phyloP scores from a whole-genome alignment of 2,797 vertebrate genomes.

The Choloepus didactylus region DNA sequence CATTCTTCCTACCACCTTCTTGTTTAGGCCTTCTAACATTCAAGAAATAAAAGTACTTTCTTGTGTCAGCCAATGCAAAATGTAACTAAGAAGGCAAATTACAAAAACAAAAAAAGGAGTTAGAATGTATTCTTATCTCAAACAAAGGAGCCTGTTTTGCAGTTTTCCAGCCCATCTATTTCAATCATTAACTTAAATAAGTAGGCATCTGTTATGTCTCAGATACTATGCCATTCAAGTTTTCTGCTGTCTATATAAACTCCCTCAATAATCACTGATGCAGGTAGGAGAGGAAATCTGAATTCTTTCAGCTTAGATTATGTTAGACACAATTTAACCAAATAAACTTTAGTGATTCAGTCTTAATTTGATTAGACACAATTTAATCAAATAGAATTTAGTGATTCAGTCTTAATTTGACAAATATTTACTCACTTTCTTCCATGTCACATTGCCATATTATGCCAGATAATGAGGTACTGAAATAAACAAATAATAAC shows the following conservation, averaged over 20 bases:
- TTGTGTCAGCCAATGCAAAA: neutral
- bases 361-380: neutral
- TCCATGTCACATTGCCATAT: neutral
- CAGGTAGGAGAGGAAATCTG: neutral
- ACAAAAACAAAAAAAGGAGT: neutral
- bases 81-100: neutral
- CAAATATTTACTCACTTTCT: neutral
- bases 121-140: neutral
- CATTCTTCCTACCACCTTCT: neutral
- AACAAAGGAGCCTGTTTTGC: neutral
- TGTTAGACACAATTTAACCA: neutral
- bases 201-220: neutral
- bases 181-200: neutral
- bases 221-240: neutral
- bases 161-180: neutral
- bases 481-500: neutral
- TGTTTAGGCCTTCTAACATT: neutral
- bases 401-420: neutral
- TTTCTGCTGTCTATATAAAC: neutral
- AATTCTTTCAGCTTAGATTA: neutral
- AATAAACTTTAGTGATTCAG: neutral
- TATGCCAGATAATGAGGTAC: fast-evolving
- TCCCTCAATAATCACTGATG: neutral
- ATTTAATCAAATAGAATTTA: neutral
- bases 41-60: neutral